Base-by-base conservation (phyloP, 1,140 invertebrate genomes). In the Diuraphis noxia region DNA sequence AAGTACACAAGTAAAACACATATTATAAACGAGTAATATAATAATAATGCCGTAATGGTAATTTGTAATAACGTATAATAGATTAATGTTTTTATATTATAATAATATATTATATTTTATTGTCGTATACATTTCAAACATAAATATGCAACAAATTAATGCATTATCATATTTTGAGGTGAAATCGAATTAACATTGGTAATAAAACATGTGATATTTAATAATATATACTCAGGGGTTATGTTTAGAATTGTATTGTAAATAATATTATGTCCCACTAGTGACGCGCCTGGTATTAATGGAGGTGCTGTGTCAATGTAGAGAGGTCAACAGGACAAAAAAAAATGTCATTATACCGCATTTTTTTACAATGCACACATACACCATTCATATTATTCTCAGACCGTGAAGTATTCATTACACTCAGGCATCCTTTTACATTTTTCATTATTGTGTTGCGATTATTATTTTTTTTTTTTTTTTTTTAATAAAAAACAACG, bases 401-500 rank as follows among this genome's bases (percentile, higher is more conserved):
- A 90, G 36, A 90, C 88, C 72, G 63, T 79, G 88, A 90, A 72
- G 38, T 90, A 90, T 90, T 90, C 88, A 90, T 90, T 77, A 77
- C 88, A 23, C 40, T 34, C 87, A 23, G 40, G 88, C 84, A 41
- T 90, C 63, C 88, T 90, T 46, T 90, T 90, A 90, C 88, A 90
- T 90, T 90, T 90, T 90, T 90, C 88, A 90, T 90, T 90, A 90
- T 77, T 34, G 40, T 79, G 88, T 90, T 79, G n/a, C 88, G 79
- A 43, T 90, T 88, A 63, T 88, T 88, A 40, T 77, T 13, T 79
- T 25, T 21, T 82, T 85, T 46, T 82, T 85, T 46, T 85, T 84
- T 43, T 85, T 86, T 36, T 36, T 90, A 90, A 90, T 90, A 72
- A 90, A 90, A 90, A 90, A 90, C 88, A 90, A 90, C 88, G 85